Evolutionary conservation across 64 coral and sea anemone genomes (phyloP).

Genomic region (Anthopleura sola): DNA sequence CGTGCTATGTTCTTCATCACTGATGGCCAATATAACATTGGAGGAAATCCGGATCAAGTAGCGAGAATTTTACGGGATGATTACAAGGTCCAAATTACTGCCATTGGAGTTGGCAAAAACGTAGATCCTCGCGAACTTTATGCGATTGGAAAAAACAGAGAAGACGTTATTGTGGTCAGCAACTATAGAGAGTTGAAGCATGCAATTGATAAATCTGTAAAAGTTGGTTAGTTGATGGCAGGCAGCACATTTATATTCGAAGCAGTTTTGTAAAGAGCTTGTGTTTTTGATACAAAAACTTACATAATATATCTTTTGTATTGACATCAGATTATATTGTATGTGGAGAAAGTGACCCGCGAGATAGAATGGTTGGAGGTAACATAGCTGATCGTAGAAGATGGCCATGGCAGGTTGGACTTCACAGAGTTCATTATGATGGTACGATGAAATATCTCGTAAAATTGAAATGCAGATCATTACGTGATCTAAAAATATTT

Average conservation of each 20-base stretch:
- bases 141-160: conserved; percentile 29
- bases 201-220: neutral
- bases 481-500: too few species aligned
- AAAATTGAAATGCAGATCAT: too few species aligned
- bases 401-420: conserved; percentile 72
- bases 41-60: conserved; percentile 44
- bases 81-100: conserved; percentile 49
- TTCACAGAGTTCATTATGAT: conserved; percentile 24
- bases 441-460: neutral
- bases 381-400: conserved; percentile 2
- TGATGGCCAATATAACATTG: conserved; percentile 80
- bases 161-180: neutral
- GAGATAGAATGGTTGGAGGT: conserved; percentile 55
- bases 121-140: neutral
- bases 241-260: neutral
- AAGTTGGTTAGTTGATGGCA: neutral
- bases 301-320: neutral
- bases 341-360: conserved; percentile 51
- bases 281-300: too few species aligned
- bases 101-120: conserved; percentile 61
- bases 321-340: conserved; percentile 40
- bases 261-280: too few species aligned
- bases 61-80: neutral
- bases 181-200: neutral
- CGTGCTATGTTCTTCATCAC: conserved; percentile 73